Percentiles rank a stretch among this genome's conserved stretches.
Conservation (phyloP, 2,113 vertebrate species). For the Eidolon helvum region DNA sequence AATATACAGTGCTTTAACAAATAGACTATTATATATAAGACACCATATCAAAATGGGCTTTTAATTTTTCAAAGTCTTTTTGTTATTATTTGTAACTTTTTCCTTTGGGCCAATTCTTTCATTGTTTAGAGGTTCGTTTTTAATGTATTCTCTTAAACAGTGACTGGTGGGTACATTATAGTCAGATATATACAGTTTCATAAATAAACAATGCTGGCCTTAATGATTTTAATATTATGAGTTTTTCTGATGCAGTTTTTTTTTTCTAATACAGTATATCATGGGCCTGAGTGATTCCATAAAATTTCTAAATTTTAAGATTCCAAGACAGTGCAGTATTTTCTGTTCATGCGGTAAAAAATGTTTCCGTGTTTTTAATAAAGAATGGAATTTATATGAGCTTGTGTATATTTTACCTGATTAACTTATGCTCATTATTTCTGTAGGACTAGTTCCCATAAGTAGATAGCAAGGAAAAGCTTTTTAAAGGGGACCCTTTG, state of each 20-base stretch:
- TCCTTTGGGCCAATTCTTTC: slow-evolving; percentile 66
- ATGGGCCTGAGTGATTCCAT: slow-evolving; percentile 24
- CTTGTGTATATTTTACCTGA: slow-evolving; percentile 72
- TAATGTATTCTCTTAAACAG: slow-evolving; percentile 72
- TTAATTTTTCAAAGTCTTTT: slow-evolving; percentile 61
- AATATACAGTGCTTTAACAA: slow-evolving; percentile 53
- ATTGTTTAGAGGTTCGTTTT: slow-evolving; percentile 78
- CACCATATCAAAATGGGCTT: slow-evolving; percentile 62
- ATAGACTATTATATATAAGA: slow-evolving; percentile 43
- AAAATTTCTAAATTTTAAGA: slow-evolving; percentile 69
- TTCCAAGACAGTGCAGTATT: slow-evolving; percentile 74
- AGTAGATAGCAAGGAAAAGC: neutral
- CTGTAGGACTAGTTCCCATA: neutral
- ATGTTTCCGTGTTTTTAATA: slow-evolving; percentile 81
- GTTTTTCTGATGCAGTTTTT: slow-evolving; percentile 45
- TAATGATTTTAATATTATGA: slow-evolving; percentile 69
- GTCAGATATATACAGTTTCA: slow-evolving; percentile 72
- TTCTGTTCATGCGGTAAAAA: slow-evolving; percentile 77
- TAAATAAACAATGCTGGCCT: slow-evolving; percentile 70
- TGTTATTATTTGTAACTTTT: slow-evolving; percentile 64
- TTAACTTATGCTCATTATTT: slow-evolving; percentile 58
- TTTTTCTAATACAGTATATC: slow-evolving; percentile 38
- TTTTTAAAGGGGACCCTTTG: neutral
- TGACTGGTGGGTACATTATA: slow-evolving; percentile 63
- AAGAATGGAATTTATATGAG: slow-evolving; percentile 75